These are phyloP conservation scores for Sorex araneus DNA, from an alignment of 2,113 vertebrate species.

Conservation along the genomic window DNA sequence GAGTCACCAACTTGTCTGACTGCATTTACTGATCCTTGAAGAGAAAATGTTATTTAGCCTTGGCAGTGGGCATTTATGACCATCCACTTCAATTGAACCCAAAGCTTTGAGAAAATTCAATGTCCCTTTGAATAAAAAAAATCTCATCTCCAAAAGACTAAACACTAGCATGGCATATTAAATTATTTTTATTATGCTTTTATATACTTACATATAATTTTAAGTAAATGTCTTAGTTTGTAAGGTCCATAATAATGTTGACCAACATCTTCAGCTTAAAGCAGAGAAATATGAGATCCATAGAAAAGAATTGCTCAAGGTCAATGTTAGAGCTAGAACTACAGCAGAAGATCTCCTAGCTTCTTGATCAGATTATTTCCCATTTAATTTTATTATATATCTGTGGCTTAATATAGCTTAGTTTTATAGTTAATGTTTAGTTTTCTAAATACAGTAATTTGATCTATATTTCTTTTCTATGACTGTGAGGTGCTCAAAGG, in stretches of 20 bases:
- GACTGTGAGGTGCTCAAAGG: not conserved
- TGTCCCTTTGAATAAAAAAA: conserved; percentile 22
- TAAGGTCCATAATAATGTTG: not conserved
- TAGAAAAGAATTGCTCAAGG: not conserved
- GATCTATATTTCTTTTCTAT: conserved; percentile 27
- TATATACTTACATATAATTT: conserved; percentile 4
- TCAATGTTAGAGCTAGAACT: not conserved
- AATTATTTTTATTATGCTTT: not conserved
- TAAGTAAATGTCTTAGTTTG: conserved; percentile 25
- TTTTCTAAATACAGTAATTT: not conserved
- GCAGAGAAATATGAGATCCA: not conserved
- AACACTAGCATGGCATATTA: not conserved
- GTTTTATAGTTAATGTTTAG: conserved; percentile 38
- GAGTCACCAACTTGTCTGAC: conserved; percentile 72
- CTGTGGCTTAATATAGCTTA: not conserved
- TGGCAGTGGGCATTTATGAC: conserved; percentile 53
- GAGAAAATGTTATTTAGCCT: conserved; percentile 61
- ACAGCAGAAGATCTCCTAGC: not conserved
- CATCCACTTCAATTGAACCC: conserved; percentile 9
- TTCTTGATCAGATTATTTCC: not conserved
- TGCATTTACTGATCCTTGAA: conserved; percentile 69
- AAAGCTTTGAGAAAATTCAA: conserved; percentile 21
- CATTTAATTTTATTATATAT: conserved; percentile 27
- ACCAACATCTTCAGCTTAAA: too few relatives aligned
- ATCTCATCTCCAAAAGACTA: conserved; percentile 1